A percentile compares a stretch with the other conserved stretches of the same genome.
Conservation (phyloP, 2,888 invertebrate genomes). For the Ectemnius cavifrons region DNA sequence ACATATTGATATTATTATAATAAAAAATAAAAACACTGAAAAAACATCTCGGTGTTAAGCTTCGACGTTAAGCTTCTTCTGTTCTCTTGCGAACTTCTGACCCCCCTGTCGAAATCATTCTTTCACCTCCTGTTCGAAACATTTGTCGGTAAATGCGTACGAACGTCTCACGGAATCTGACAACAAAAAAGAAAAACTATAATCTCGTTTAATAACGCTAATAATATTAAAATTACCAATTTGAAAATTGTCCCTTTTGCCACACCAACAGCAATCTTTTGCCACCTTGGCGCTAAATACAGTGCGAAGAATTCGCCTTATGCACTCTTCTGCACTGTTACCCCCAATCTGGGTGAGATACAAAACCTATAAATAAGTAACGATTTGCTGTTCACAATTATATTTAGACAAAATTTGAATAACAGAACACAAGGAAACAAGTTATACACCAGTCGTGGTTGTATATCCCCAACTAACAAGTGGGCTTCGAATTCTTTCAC, state of each 20-base stretch:
- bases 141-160: not conserved
- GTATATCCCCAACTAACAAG: not conserved
- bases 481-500: not conserved
- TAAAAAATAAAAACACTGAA: not conserved
- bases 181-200: conserved; percentile 1
- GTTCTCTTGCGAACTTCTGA: not conserved
- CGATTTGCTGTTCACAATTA: not conserved
- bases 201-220: not conserved
- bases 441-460: not conserved
- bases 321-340: not conserved
- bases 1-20: not conserved
- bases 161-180: conserved; percentile 4
- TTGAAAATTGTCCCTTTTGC: not conserved
- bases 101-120: not conserved
- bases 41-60: no score
- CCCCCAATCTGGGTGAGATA: conserved; percentile 2
- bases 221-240: not conserved
- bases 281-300: not conserved
- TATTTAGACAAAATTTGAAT: not conserved
- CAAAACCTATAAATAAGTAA: not conserved
- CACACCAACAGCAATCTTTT: not conserved
- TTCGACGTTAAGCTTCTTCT: not conserved
- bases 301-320: not conserved
- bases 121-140: conserved; percentile 1
- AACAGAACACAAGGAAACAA: not conserved